Evolutionary conservation across 2,797 vertebrate species (phyloP), one percentile per base, ranked within the genome.

Genomic region (Sebastes oblongus): DNA sequence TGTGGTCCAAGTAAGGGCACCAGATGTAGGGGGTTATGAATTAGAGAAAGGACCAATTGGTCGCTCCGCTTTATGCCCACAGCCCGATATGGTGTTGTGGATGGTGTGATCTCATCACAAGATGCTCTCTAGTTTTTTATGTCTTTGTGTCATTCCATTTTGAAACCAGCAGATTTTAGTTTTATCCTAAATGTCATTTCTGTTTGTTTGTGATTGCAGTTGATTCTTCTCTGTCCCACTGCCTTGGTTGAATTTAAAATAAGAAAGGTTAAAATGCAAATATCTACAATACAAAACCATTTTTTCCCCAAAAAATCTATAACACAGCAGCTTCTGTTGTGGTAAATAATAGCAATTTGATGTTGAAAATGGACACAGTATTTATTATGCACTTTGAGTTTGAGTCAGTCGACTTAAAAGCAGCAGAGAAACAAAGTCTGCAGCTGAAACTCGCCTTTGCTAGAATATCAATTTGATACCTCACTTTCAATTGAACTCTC

Each of bases 401-500:
- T 52, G 11, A 83, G 60, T 64, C 29, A 68, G 71, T 58, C 4
- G 16, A 81, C 78, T 87, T 62, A 81, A 67, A 71, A 79, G 70
- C 56, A 83, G 70, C 75, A 72, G 50, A 78, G 39, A 86, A 80
- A 81, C 80, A 77, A 76, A 89, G 77, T 82, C 73, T 3, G 18
- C 56, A 12, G 73, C 72, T 72, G 36, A 79, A 91, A 84, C 71
- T 75, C 58, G 65, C 77, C 78, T 92, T 88, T 92, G 65, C 55
- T 66, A 60, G 81, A 94, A 91, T 88, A 88, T 92, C 87, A 90
- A 90, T 88, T 91, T 84, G 84, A 89, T 78, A 85, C 82, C 86
- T 89, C 89, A 89, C 86, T 91, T 92, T 89, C 84, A 88, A 91
- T 90, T 92, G 89, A 92, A 94, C 88, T 90, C 90, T 93, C 92